phyloP scores from a whole-genome alignment of 2,797 vertebrate genomes.

The Rhabdophis nuchalis region DNA sequence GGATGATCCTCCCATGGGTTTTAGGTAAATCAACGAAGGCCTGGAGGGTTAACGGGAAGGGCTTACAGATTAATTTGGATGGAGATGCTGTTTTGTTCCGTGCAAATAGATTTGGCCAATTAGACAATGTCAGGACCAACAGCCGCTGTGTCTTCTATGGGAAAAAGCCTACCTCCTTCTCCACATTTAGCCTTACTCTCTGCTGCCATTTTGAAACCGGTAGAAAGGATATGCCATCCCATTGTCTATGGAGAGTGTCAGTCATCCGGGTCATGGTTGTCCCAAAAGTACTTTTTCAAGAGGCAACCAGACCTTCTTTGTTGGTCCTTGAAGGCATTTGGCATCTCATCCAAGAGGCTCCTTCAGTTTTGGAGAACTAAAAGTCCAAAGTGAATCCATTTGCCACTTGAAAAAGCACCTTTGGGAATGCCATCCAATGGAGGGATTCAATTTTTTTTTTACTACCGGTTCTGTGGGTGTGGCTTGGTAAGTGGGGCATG shows the following conservation, averaged over 20 bases:
- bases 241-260: not conserved
- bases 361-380: not conserved
- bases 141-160: conserved; percentile 47
- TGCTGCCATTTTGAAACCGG: not conserved
- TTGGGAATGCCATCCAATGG: not conserved
- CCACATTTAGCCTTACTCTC: conserved; percentile 37
- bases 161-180: conserved; percentile 12
- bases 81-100: not conserved
- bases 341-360: not conserved
- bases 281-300: not conserved
- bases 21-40: conserved; percentile 76
- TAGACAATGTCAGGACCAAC: conserved; percentile 3
- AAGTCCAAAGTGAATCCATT: not conserved
- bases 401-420: not conserved
- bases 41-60: not conserved
- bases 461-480: too few relatives aligned
- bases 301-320: not conserved
- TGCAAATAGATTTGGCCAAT: conserved; percentile 32
- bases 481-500: too few relatives aligned
- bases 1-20: conserved; percentile 98
- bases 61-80: not conserved
- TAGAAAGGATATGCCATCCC: not conserved
- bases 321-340: not conserved
- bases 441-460: too few relatives aligned
- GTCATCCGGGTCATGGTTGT: not conserved